These are phyloP conservation scores for Tautogolabrus adspersus DNA, from an alignment of 2,113 vertebrate species.

Conservation along the genomic window DNA sequence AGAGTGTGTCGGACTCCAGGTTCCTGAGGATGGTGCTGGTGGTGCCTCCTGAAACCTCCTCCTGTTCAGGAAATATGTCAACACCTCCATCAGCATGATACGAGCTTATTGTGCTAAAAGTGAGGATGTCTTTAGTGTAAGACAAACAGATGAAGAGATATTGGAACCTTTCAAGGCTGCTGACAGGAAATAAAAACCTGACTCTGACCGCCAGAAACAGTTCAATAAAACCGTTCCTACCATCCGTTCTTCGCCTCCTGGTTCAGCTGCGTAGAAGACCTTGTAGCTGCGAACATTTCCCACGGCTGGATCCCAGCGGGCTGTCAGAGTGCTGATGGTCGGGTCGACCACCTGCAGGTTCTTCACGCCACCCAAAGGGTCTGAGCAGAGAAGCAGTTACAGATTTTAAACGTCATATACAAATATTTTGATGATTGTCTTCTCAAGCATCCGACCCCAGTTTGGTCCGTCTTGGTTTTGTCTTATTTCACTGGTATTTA, in stretches of 20 bases:
- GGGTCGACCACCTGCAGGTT: slow-evolving; percentile 91
- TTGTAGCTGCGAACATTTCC: slow-evolving; percentile 92
- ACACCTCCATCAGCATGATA: slow-evolving; percentile 1
- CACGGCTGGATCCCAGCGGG: slow-evolving; percentile 92
- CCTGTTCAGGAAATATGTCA: slow-evolving; percentile 76
- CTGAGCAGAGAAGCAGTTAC: slow-evolving; percentile 68
- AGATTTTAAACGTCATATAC: too few relatives aligned
- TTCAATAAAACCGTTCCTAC: slow-evolving; percentile 63
- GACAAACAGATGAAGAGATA: too few relatives aligned
- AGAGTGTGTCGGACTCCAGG: slow-evolving; percentile 75
- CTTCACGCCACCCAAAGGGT: slow-evolving; percentile 90
- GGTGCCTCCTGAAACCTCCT: slow-evolving; percentile 92
- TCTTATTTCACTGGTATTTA: neutral
- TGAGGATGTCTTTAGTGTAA: too few relatives aligned
- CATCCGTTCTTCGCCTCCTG: slow-evolving; percentile 84
- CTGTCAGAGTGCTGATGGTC: slow-evolving; percentile 86
- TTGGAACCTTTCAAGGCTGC: too few relatives aligned
- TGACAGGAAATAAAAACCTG: too few relatives aligned
- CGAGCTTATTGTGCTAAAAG: neutral
- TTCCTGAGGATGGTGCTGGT: slow-evolving; percentile 81
- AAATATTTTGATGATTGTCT: too few relatives aligned
- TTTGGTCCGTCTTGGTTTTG: neutral
- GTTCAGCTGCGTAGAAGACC: slow-evolving; percentile 85
- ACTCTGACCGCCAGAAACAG: too few relatives aligned
- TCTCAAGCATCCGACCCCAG: too few relatives aligned